phyloP scores from a whole-genome alignment of 2,113 vertebrate genomes.

The Chroicocephalus ridibundus region DNA sequence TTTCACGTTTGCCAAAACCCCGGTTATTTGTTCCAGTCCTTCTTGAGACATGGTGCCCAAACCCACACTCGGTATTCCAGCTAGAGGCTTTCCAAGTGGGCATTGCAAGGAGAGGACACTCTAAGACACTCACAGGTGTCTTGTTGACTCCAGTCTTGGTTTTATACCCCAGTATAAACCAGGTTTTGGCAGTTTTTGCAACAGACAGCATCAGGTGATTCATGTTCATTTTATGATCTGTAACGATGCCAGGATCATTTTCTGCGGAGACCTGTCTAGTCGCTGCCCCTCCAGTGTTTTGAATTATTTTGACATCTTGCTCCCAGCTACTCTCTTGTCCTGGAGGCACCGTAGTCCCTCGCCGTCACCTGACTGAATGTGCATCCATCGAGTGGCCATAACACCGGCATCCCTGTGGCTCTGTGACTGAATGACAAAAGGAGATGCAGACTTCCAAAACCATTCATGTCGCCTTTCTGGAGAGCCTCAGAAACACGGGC shows the following conservation, averaged over 20 bases:
- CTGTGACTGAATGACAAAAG: background rate
- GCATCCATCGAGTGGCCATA: background rate
- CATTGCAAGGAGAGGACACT: background rate
- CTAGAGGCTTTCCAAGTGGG: background rate
- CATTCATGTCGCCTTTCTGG: background rate
- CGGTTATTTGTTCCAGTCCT: background rate
- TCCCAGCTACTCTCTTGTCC: background rate
- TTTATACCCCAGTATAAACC: background rate
- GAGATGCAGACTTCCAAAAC: background rate
- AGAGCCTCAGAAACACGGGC: background rate
- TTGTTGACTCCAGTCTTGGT: background rate
- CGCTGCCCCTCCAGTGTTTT: background rate
- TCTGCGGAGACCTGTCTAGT: background rate
- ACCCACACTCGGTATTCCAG: background rate
- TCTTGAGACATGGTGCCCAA: background rate
- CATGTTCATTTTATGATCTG: background rate
- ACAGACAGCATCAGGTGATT: background rate
- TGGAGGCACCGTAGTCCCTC: background rate
- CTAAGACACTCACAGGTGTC: background rate
- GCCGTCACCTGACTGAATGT: background rate
- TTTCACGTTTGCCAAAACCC: background rate
- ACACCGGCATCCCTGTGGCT: rapidly evolving
- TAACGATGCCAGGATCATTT: background rate
- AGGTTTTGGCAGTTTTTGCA: background rate
- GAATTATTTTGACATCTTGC: background rate